Base-by-base conservation (phyloP, 2,797 vertebrate genomes). In the Apodemus agrarius region DNA sequence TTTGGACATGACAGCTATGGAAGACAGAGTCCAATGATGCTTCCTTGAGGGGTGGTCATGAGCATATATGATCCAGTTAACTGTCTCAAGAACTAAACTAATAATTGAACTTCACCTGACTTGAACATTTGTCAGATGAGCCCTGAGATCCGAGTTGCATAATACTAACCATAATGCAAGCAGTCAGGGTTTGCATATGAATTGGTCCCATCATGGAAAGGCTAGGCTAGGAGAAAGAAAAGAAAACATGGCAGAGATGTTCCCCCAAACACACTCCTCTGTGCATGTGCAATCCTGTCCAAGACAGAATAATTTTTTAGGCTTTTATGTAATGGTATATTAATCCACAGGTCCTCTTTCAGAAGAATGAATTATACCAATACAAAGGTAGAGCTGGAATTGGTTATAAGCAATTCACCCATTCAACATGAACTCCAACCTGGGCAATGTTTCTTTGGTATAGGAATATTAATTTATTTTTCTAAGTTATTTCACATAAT, bases 401-500 rank as follows among this genome's bases (percentile, higher is more conserved):
- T 86, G 21, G n/a, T 65, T 7, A 74, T 88, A 92, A 93, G 22
- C 61, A 67, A 29, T 31, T 46, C 54, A 76, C 17, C 26, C 72
- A 43, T 43, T 74, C 17, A 89, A 6, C 54, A 75, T 29, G 2
- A 22, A 76, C 37, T 61, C 54, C 54, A 89, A 91, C 0, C 89
- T 14, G n/a, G 7, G n/a, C 22, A 93, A 65, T 49, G 91, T n/a
- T 31, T 80, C 59, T 65, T 96, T 61, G 52, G 52, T 80, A 89
- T 65, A 6, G 72, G 69, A 89, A 74, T 4, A 91, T 80, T 93
- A 90, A 34, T 59, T 67, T 89, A n/a, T 75, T 83, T 95, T 91
- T 87, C 59, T 57, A 94, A 93, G 40, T 82, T 87, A 76, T 93
- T 97, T 94, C 85, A 93, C 79, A 95, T 81, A 80, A 95, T 43